phyloP scores from a whole-genome alignment of 2,888 invertebrate species.

The Halictus ligatus region DNA sequence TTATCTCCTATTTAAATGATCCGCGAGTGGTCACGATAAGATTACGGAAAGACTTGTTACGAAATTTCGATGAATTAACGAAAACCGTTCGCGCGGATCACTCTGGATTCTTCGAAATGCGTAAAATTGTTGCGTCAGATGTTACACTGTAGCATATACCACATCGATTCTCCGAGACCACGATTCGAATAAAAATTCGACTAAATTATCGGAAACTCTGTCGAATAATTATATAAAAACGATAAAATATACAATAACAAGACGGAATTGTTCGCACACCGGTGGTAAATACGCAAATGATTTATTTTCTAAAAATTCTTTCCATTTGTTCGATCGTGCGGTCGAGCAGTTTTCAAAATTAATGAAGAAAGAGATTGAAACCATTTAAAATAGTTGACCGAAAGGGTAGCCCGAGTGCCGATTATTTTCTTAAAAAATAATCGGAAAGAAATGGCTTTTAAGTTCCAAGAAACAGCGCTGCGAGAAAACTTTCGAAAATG shows the following conservation, averaged over 20 bases:
- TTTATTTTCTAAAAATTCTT: background rate
- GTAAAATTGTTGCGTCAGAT: background rate
- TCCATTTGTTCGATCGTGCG: background rate
- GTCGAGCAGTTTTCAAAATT: background rate
- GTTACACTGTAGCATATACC: background rate
- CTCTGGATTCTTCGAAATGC: background rate
- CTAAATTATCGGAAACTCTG: background rate
- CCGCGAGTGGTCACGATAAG: conserved; percentile 14
- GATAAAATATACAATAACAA: background rate
- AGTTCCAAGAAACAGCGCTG: too few relatives aligned
- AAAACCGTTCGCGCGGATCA: background rate
- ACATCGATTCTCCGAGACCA: background rate
- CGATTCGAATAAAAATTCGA: background rate
- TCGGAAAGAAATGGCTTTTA: background rate
- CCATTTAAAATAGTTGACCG: background rate
- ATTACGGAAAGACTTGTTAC: conserved; percentile 17
- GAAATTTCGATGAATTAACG: conserved; percentile 20
- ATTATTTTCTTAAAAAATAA: background rate
- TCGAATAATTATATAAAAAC: background rate
- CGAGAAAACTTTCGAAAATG: background rate
- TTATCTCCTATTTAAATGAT: conserved; percentile 28
- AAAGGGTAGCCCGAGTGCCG: background rate
- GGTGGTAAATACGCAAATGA: background rate
- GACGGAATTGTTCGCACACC: background rate
- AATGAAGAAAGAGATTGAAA: background rate